phyloP scores from a whole-genome alignment of 2,888 invertebrate species.

The Eupeodes luniger region DNA sequence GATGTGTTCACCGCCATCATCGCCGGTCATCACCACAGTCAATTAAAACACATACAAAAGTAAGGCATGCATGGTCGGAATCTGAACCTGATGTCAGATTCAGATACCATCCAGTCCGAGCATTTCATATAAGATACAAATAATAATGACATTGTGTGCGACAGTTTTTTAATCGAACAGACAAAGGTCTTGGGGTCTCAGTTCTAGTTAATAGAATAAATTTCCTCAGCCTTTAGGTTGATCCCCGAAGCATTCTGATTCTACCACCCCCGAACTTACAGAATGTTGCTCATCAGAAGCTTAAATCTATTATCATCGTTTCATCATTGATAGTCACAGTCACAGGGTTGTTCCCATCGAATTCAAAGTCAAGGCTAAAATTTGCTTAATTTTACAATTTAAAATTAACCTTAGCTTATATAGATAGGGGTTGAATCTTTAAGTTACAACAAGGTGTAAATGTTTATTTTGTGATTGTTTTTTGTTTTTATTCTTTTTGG shows the following conservation, averaged over 20 bases:
- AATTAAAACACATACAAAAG: constrained; percentile 64
- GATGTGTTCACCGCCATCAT: constrained; percentile 54
- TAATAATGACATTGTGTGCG: constrained; percentile 4
- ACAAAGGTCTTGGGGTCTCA: constrained; percentile 65
- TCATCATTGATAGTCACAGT: constrained; percentile 19
- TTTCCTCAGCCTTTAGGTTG: constrained; percentile 30
- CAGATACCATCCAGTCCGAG: constrained; percentile 4
- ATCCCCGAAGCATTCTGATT: constrained; percentile 16
- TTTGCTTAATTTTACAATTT: constrained; percentile 60
- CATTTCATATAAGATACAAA: constrained; percentile 10
- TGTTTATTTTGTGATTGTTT: constrained; percentile 19
- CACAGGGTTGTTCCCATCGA: constrained; percentile 28
- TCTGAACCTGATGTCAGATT: background rate
- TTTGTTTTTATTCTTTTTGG: background rate
- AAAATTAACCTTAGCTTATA: constrained; percentile 10
- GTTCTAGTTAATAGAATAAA: constrained; percentile 60
- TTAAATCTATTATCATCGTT: background rate
- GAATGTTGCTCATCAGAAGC: constrained; percentile 4
- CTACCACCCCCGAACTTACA: constrained; percentile 7
- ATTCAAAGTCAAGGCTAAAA: constrained; percentile 53
- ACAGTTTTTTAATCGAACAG: constrained; percentile 50
- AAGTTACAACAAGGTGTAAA: constrained; percentile 24
- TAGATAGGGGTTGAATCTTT: constrained; percentile 30
- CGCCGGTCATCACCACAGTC: constrained; percentile 50
- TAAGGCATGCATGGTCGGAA: constrained; percentile 42